Base-by-base conservation (phyloP, 2,888 invertebrate species). In the Apamea monoglypha region DNA sequence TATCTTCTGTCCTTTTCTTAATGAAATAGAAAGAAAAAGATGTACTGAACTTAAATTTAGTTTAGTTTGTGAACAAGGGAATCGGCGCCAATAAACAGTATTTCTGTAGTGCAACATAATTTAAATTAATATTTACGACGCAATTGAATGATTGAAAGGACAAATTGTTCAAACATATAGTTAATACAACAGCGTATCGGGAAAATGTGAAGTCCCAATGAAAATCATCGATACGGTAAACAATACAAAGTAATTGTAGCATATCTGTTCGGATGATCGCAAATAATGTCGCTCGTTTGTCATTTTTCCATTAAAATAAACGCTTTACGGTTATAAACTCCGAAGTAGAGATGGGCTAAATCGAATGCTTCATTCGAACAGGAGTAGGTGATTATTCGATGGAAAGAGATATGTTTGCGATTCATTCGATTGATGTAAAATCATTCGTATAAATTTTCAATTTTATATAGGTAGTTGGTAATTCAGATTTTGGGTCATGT, bases 291-390 rank as follows among this genome's bases (percentile, higher is more conserved):
- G 50, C 74, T 78, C 88, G 87, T 90, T 93, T 92, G 89, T 92
- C 91, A 92, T 91, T 91, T 90, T 90, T 88, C 89, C 90, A 91
- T 92, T 92, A 91, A 92, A 92, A 91, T 91, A 91, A 91, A 89
- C 84, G 90, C 76, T 87, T 82, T 87, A 83, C 83, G 83, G 89
- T 89, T 87, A 91, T 91, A 91, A 91, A 91, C 86, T 90, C 84
- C 76, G 88, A 86, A 90, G 29, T 59, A 82, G 85, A 25, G 81
- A 73, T 84, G 85, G 5, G 44, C 8, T 3, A 63, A 5, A n/a
- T 29, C 29, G 56, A 36, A 44, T 64, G 14, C 16, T 70, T 69
- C 7, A 59, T 63, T 73, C 63, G 50, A 68, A 59, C 32, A 5
- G 1, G 32, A 40, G 53, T 61, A 21, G 1, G 16, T 56, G 18